Percentiles rank a stretch among this genome's conserved stretches.
Conservation (phyloP, 2,113 vertebrate genomes). For the Suncus etruscus region DNA sequence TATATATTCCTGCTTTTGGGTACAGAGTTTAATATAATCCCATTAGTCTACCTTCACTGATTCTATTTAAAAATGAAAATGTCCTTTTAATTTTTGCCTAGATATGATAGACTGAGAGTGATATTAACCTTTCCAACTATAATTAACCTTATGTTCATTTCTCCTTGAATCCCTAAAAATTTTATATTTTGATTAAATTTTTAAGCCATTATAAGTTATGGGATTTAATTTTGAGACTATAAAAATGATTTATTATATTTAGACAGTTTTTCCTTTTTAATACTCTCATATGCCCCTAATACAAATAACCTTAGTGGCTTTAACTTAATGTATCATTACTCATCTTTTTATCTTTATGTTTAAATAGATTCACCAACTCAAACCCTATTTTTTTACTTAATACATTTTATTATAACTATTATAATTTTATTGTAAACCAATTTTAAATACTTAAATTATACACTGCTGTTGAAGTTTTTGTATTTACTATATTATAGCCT, state of each 20-base stretch:
- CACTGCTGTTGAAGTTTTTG: neutral
- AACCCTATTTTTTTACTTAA: too few species aligned
- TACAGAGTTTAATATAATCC: too few species aligned
- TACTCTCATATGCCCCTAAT: neutral
- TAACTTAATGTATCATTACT: neutral
- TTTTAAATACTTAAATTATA: neutral
- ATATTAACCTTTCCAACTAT: constrained; percentile 7
- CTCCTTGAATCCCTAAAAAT: constrained; percentile 37
- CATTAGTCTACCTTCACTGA: too few species aligned
- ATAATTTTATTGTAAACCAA: neutral
- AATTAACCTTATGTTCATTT: constrained; percentile 3
- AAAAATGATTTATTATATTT: neutral
- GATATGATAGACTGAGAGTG: constrained; percentile 28
- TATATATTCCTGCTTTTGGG: too few species aligned
- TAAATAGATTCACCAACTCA: neutral
- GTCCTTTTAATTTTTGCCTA: neutral
- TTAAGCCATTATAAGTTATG: neutral
- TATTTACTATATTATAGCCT: neutral
- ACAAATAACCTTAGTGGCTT: neutral
- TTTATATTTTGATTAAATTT: neutral
- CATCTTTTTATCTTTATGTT: neutral
- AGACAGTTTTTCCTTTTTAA: neutral
- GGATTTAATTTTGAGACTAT: neutral
- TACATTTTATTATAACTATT: too few species aligned
- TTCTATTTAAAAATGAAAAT: too few species aligned